A percentile compares a stretch with the other conserved stretches of the same genome.
phyloP scores from a whole-genome alignment of 2,888 invertebrate species.

The Leucophenga montana region DNA sequence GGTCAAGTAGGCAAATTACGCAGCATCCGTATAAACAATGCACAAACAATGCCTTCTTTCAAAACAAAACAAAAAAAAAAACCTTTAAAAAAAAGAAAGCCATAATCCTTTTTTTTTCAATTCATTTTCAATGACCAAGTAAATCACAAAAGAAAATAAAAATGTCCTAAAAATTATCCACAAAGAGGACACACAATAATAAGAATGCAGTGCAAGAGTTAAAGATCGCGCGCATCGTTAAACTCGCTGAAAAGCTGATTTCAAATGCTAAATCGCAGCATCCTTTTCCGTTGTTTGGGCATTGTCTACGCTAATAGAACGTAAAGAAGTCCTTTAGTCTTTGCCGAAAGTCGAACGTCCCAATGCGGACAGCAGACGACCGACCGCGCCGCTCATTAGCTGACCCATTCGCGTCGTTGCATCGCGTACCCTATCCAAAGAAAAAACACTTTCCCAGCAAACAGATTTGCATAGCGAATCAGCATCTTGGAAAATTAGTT shows the following conservation, averaged over 20 bases:
- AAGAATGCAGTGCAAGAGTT: constrained; percentile 30
- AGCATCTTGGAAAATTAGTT: constrained; percentile 16
- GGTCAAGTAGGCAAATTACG: constrained; percentile 58
- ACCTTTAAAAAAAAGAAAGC: constrained; percentile 1
- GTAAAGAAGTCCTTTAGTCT: constrained; percentile 55
- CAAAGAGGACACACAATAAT: constrained; percentile 49
- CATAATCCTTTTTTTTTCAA: constrained; percentile 2
- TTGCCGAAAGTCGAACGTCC: too few species aligned
- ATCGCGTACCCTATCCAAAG: too few species aligned
- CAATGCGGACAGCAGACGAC: constrained; percentile 30
- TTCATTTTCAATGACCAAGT: constrained; percentile 45
- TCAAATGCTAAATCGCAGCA: constrained; percentile 57
- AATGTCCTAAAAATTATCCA: constrained; percentile 62
- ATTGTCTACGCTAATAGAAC: constrained; percentile 54
- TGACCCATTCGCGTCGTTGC: constrained; percentile 20
- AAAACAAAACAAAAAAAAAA: not conserved
- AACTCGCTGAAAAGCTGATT: constrained; percentile 54
- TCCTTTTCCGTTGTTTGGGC: constrained; percentile 60
- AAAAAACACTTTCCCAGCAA: constrained; percentile 39
- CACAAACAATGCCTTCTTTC: not conserved
- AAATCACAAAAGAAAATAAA: constrained; percentile 66
- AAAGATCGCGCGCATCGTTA: constrained; percentile 22
- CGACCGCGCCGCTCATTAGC: not conserved
- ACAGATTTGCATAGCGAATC: constrained; percentile 39
- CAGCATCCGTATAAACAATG: constrained; percentile 40